These are phyloP conservation scores for Drosophila hawaiiensis DNA, from an alignment of 2,888 invertebrate species.

Conservation along the genomic window DNA sequence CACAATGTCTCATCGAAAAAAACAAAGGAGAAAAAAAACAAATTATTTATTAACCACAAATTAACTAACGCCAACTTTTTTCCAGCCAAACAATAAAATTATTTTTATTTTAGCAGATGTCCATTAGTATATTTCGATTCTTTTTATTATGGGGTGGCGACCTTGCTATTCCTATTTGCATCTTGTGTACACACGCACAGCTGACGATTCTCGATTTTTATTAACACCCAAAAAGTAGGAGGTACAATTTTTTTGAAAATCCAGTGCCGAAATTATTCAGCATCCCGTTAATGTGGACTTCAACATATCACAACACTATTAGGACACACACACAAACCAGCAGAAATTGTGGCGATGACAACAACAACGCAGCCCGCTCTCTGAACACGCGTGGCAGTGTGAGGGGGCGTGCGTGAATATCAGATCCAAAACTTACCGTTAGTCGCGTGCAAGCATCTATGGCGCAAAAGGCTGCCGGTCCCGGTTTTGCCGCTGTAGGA, in stretches of 20 bases:
- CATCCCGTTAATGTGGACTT: conserved; percentile 20
- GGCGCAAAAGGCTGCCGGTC: conserved; percentile 67
- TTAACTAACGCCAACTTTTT: not conserved
- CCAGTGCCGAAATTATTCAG: not conserved
- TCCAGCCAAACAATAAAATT: not conserved
- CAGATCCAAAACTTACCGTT: conserved; percentile 72
- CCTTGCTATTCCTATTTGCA: not conserved
- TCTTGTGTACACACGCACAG: conserved; percentile 11
- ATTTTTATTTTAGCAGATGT: not conserved
- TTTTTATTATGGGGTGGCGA: not conserved
- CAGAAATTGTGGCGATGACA: conserved; percentile 48
- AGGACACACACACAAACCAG: conserved; percentile 5
- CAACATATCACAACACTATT: conserved; percentile 52
- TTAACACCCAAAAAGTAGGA: not conserved
- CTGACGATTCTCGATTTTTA: conserved; percentile 8
- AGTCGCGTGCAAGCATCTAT: conserved; percentile 67
- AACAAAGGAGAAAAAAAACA: conserved; percentile 31
- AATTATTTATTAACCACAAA: conserved; percentile 6
- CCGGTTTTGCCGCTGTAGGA: conserved; percentile 71
- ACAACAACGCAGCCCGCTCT: conserved; percentile 41
- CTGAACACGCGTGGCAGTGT: conserved; percentile 73
- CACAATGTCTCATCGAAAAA: conserved; percentile 32
- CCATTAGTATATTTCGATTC: not conserved
- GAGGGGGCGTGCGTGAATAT: conserved; percentile 66
- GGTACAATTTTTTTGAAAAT: not conserved